Base-by-base conservation (phyloP, 2,888 invertebrate genomes). In the Helleia helle region DNA sequence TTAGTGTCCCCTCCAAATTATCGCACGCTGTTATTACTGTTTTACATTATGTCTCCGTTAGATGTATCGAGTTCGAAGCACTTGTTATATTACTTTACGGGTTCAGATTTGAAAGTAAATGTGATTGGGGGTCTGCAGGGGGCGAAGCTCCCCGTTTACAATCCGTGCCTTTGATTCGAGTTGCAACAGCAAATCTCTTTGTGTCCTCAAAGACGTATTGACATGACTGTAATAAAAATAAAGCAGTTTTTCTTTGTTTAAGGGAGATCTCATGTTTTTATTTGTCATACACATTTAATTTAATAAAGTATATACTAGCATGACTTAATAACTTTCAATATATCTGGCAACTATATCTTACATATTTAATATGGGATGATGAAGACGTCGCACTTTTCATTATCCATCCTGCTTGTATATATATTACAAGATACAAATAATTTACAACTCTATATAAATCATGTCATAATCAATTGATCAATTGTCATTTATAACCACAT, bases 1-100 rank as follows among this genome's bases (percentile, higher is more conserved):
- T 75, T 75, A 71, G 67, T 69, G 66, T 31, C 30, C 69, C 69
- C 67, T 56, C 55, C 60, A 68, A 65, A 69, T 66, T 67, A 69
- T 59, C 59, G 50, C 55, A 44, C 38, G 31, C 51, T 43, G 42
- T 47, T 43, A 39, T 41, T 48, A 41, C 41, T 34, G 42, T 34
- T 41, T 26, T 15, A 34, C 28, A 36, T 22, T 34, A 41, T 36
- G 17, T 38, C 38, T 43, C 36, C 24, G 40, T 41, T 36, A n/a
- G 18, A 26, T 42, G 27, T 40, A 34, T 14, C 36, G 42, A 42
- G 13, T 38, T 43, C 26, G 38, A 36, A 44, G 42, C 36, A 38
- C 36, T 38, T 43, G 42, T 48, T 41, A 43, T 38, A 42, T 43
- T 40, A 40, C 38, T 41, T 43, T 39, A n/a, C n/a, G n/a, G 39